Evolutionary conservation across 2,888 invertebrate genomes (phyloP), one percentile per base, ranked within the genome.

Genomic region (Furcula furcula): DNA sequence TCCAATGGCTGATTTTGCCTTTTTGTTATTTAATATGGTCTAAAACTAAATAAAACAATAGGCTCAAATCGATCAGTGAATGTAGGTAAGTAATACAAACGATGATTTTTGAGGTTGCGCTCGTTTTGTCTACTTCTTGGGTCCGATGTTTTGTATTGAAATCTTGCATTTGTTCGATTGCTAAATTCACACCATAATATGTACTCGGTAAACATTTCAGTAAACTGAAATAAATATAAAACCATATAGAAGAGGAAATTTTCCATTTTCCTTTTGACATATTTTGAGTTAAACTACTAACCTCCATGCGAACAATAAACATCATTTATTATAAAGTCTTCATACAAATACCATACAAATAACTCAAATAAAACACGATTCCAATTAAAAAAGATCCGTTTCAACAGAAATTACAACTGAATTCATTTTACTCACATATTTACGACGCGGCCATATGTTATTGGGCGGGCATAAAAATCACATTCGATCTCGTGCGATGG

Each of bases 361-460:
- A 25, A 7, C n/a, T 29, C n/a, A 13, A 7, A 14, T 28, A 37
- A 36, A 27, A 23, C 18, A 11, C 14, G 13, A 7, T 31, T 34
- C 46, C 51, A 46, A 52, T 52, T 52, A 42, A 34, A 52, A 48
- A 46, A 39, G 18, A 19, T 36, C 26, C 22, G 22, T 31, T 14
- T 21, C 25, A 38, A 34, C 34, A 42, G 37, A 39, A 40, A 34
- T 27, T 21, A 25, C 28, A 36, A 23, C 19, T 14, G 29, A 31
- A 31, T 44, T 40, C 29, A 39, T 38, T 37, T 39, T 12, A 25
- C 28, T 21, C 33, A 13, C 27, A 28, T 23, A n/a, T 31, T 30
- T 26, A 29, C 32, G 19, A 7, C 34, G 20, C 19, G 20, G 29
- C n/a, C 41, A 42, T 40, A 35, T 38, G 37, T 30, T 29, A 37